Conservation (phyloP, 1,140 invertebrate species). For the Trinorchestia longiramus region DNA sequence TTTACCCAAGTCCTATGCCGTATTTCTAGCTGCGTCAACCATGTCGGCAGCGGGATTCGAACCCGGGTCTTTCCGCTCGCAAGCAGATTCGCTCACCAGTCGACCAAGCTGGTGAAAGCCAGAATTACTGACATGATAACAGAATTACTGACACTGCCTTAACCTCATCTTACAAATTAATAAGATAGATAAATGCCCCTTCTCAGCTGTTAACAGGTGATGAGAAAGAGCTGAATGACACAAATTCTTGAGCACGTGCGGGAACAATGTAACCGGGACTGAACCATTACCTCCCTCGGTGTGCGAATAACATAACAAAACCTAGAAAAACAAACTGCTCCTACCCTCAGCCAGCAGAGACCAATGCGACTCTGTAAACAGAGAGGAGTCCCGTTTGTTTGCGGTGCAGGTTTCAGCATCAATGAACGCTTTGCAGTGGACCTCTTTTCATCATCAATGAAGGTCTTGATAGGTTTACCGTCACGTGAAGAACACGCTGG, state of each 20-base stretch:
- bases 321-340: neutral
- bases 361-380: neutral
- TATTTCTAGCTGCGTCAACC: too few species aligned
- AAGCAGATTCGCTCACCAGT: too few species aligned
- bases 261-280: too few species aligned
- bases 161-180: neutral
- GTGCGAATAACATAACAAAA: neutral
- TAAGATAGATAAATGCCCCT: neutral
- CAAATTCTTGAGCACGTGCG: neutral
- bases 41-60: too few species aligned
- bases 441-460: conserved; percentile 8
- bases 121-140: neutral
- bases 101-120: too few species aligned
- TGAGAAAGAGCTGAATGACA: neutral
- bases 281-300: neutral
- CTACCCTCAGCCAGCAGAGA: neutral
- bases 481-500: neutral
- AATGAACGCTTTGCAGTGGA: neutral
- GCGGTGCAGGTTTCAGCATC: neutral
- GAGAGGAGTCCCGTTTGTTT: neutral
- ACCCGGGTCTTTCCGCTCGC: too few species aligned
- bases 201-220: neutral
- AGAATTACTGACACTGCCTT: neutral
- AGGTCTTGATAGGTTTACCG: neutral
- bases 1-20: too few species aligned